Evolutionary conservation across 2,888 invertebrate species (phyloP).

Genomic region (Zygogramma bicolorata): DNA sequence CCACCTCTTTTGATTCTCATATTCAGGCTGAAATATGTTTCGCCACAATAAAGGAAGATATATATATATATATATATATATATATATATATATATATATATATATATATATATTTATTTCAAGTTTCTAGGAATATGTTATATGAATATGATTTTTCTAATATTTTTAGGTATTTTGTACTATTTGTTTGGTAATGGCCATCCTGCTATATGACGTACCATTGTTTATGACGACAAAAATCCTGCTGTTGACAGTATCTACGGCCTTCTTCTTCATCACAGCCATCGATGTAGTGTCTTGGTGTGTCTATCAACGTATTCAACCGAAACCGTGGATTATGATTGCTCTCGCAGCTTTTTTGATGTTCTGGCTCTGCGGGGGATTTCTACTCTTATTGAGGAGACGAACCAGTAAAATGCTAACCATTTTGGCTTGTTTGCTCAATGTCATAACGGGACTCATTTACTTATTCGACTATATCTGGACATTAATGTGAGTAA

Average conservation of each 20-base stretch:
- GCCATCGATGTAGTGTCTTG: constrained; percentile 28
- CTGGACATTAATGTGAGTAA: constrained; percentile 20
- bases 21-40: too few species aligned
- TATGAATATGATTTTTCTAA: background rate
- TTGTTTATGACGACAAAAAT: constrained; percentile 4
- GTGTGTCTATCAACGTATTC: constrained; percentile 24
- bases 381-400: background rate
- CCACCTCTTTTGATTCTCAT: too few species aligned
- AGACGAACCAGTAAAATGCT: background rate
- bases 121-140: too few species aligned
- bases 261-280: constrained; percentile 28
- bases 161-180: background rate
- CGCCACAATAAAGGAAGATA: too few species aligned
- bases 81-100: too few species aligned
- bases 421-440: background rate
- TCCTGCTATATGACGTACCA: background rate
- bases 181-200: background rate
- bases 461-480: constrained; percentile 28
- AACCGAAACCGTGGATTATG: constrained; percentile 34
- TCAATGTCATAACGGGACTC: constrained; percentile 19
- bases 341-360: constrained; percentile 26
- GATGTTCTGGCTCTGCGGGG: constrained; percentile 27
- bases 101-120: too few species aligned
- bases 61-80: too few species aligned
- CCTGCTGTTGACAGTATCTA: constrained; percentile 12